Evolutionary conservation across 2,113 vertebrate species (phyloP), one percentile per base, ranked within the genome.

Genomic region (Asarcornis scutulata): DNA sequence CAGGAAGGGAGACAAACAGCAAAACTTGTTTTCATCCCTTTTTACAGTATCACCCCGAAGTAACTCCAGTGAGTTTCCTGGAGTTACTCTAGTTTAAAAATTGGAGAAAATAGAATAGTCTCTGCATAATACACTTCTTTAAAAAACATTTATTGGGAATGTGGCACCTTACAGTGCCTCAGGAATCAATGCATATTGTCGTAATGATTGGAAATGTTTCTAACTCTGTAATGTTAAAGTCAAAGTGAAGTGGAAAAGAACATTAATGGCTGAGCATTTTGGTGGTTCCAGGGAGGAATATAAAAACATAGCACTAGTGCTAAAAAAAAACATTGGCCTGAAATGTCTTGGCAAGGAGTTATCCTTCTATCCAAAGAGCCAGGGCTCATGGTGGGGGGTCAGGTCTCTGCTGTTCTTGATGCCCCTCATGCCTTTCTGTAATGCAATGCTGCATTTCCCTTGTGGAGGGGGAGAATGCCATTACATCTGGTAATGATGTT

Each of bases 401-500:
- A 68, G 60, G 56, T 29, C 87, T 71, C 17, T 56, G 64, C 68
- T 74, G 89, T 1, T 74, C 25, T 1, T 3, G 31, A 76, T 84
- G 83, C 91, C 86, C 76, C 62, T 78, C 55, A 0, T 56, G 62
- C 46, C 56, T 55, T 5, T 68, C 82, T 87, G 87, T 88, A 93
- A 89, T 67, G 91, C 92, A 95, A 81, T 31, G 78, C 91, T 97
- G 85, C 89, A 53, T 80, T 68, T 88, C 94, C 93, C 86, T 67
- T 40, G 59, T 0, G 13, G 44, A 53, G 56, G 29, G 52, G 71
- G 52, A 27, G 68, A 42, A 26, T 1, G 25, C 71, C 0, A 1
- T 69, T 91, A 85, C 93, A 95, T 94, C 88, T 94, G 88, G 94
- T 67, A 93, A 58, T 91, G 81, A 93, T 95, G 91, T 97, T 93